Evolutionary conservation across 2,888 invertebrate genomes (phyloP).

Genomic region (Xestia sexstrigata): DNA sequence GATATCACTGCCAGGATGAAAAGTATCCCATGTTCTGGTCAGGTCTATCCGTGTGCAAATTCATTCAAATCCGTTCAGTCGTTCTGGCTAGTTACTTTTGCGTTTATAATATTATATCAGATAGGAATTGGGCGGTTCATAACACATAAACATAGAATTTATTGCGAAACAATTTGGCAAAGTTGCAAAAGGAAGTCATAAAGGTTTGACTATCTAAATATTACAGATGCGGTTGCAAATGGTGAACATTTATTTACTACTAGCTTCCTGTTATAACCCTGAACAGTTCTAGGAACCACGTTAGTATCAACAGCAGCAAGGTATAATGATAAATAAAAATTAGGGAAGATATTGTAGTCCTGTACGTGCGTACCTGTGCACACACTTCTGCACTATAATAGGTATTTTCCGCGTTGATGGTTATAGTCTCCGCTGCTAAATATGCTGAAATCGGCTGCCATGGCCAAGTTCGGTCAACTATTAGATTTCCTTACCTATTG

Average conservation of each 20-base stretch:
- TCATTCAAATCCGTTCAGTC: not conserved
- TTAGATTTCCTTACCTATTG: too few species aligned
- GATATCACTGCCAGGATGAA: not conserved
- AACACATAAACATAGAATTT: conserved; percentile 26
- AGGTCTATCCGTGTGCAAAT: not conserved
- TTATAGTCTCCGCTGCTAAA: not conserved
- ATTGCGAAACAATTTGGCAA: conserved; percentile 28
- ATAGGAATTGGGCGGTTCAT: conserved; percentile 11
- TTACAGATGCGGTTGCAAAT: conserved; percentile 29
- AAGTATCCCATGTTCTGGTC: not conserved
- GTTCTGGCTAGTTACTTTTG: not conserved
- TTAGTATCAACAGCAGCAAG: not conserved
- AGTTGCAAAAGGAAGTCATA: conserved; percentile 38
- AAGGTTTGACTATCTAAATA: conserved; percentile 25
- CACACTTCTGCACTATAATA: not conserved
- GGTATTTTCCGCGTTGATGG: not conserved
- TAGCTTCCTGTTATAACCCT: conserved; percentile 20
- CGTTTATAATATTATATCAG: not conserved
- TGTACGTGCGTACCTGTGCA: not conserved
- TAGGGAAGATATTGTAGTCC: not conserved
- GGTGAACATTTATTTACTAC: conserved; percentile 14
- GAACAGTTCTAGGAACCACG: not conserved
- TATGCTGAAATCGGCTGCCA: not conserved
- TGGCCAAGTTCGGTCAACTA: not conserved
- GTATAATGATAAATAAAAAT: not conserved